These are phyloP conservation scores for Cheilosia impressa DNA, from an alignment of 2,888 invertebrate species.

Conservation along the genomic window DNA sequence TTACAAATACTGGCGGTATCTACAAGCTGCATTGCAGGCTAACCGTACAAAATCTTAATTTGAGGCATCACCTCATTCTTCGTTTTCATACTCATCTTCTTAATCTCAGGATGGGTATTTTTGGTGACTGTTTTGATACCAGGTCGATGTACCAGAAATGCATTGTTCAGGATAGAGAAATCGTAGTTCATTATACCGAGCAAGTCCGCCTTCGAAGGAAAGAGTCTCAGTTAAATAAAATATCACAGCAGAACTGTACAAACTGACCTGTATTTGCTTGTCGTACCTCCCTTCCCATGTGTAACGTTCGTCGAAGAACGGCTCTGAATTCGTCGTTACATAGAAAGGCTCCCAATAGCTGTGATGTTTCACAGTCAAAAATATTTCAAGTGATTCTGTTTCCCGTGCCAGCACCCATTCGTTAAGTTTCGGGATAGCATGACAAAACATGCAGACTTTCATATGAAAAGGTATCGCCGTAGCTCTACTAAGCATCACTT, in stretches of 20 bases:
- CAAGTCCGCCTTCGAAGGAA: conserved; percentile 27
- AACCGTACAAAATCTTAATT: conserved; percentile 26
- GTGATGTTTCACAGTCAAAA: conserved; percentile 27
- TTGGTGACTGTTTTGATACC: conserved; percentile 26
- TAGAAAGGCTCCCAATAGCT: conserved; percentile 44
- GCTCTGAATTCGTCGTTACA: conserved; percentile 50
- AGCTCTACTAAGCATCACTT: conserved; percentile 11
- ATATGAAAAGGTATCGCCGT: conserved; percentile 50
- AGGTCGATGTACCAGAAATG: conserved; percentile 46
- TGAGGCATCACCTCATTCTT: conserved; percentile 10
- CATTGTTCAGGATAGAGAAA: conserved; percentile 43
- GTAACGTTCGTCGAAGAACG: conserved; percentile 49
- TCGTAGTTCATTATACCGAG: conserved; percentile 36
- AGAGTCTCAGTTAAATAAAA: not conserved
- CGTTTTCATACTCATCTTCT: not conserved
- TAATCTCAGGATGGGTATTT: not conserved
- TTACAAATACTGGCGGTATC: not conserved
- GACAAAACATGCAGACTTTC: conserved; percentile 35
- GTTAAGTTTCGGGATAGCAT: conserved; percentile 38
- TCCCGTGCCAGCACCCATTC: conserved; percentile 12
- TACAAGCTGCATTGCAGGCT: conserved; percentile 5
- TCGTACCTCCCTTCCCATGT: conserved; percentile 58
- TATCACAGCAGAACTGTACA: not conserved
- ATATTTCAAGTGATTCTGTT: conserved; percentile 16
- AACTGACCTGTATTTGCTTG: conserved; percentile 51